Evolutionary conservation across 2,113 vertebrate species (phyloP), one percentile per base, ranked within the genome.

Genomic region (Aphyosemion australe): DNA sequence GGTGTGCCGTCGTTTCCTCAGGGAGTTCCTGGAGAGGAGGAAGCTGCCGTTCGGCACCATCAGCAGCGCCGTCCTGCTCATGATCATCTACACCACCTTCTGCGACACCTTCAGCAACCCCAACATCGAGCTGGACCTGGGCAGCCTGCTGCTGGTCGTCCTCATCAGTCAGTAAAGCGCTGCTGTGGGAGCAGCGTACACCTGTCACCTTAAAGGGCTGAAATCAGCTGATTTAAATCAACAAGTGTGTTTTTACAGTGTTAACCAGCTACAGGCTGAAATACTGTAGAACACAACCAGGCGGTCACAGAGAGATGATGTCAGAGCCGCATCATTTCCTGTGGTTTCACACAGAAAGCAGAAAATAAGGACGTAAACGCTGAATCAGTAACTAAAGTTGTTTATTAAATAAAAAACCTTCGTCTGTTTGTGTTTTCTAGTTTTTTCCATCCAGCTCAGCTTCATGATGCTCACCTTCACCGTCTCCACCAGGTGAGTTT

Each of bases 51-150:
- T 98, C 12, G 94, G 96, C 1, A 51, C 93, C 0, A 80, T 99
- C 87, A 99, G 97, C 94, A 97, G 95, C 84, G 88, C 87, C 0
- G 96, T 99, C n/a, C 96, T 99, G n/a, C 94, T 99, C 49, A 93
- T 96, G 93, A 99, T 99, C 89, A 99, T 99, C 93, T 99, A 98
- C 89, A 97, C 96, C 14, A 99, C 97, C 0, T 99, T 99, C 94
- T 99, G 97, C 0, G 97, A 99, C 84, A 99, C 97, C 1, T 99
- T 99, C 11, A 95, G 95, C 45, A 96, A 95, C 88, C 94, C 95
- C 14, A 90, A 92, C 72, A 95, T 96, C 1, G 94, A 98, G 83
- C 93, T 99, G 86, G 97, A 98, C 75, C 94, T 92, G 31, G 88
- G 93, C 84, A 99, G 97, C 86, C 93, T 99, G 68, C 79, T 99